phyloP scores from a whole-genome alignment of 2,797 vertebrate species.

The Pogonophryne albipinna region DNA sequence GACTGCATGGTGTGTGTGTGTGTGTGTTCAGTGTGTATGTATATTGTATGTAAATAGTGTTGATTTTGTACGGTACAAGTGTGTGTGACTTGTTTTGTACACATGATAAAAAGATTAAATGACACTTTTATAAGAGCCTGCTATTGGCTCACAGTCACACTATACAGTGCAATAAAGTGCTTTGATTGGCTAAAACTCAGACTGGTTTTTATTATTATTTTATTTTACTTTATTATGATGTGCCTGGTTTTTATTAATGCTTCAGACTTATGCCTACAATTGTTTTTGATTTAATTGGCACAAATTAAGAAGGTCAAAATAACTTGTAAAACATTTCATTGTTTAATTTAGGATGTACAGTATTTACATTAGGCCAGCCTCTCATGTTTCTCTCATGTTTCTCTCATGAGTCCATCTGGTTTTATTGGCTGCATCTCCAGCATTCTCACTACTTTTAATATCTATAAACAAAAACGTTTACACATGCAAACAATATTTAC shows the following conservation, averaged over 20 bases:
- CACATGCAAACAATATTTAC: constrained; percentile 1
- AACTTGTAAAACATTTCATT: background rate
- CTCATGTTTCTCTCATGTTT: constrained; percentile 2
- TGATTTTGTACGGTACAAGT: constrained; percentile 90
- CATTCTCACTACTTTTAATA: background rate
- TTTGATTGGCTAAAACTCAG: constrained; percentile 84
- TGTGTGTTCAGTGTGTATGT: constrained; percentile 52
- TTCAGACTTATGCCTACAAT: background rate
- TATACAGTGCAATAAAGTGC: constrained; percentile 90
- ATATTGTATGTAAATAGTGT: constrained; percentile 86
- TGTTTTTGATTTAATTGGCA: too few relatives aligned
- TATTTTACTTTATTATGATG: background rate
- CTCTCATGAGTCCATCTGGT: background rate
- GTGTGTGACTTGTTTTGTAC: constrained; percentile 90
- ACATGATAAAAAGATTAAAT: constrained; percentile 88
- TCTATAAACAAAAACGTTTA: background rate
- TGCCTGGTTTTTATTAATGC: background rate
- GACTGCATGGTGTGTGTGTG: constrained; percentile 72
- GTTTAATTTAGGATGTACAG: background rate
- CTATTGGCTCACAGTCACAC: constrained; percentile 85
- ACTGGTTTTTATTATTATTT: constrained; percentile 13
- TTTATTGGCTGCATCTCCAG: background rate
- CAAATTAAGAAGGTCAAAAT: too few relatives aligned
- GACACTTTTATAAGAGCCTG: constrained; percentile 89
- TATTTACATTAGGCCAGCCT: too few relatives aligned